phyloP scores from a whole-genome alignment of 2,113 vertebrate species.

The Acrocephalus kingi region DNA sequence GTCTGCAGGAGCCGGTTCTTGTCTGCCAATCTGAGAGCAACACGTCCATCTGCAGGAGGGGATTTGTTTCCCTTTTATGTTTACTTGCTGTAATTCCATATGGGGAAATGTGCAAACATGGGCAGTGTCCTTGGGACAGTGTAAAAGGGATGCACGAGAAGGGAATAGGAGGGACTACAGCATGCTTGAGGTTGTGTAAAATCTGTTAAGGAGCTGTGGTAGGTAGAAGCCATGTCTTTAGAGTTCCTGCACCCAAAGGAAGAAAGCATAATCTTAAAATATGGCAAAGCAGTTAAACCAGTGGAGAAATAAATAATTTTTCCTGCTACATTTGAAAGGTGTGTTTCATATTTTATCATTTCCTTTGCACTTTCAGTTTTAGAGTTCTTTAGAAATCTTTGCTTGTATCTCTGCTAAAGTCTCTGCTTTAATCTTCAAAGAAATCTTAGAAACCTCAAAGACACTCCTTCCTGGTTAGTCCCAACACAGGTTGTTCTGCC shows the following conservation, averaged over 20 bases:
- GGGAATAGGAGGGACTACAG: neutral
- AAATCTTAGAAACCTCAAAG: neutral
- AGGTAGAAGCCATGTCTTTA: neutral
- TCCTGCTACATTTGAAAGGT: neutral
- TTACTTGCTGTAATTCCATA: neutral
- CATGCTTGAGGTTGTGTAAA: neutral
- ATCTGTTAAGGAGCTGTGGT: neutral
- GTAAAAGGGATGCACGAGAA: neutral
- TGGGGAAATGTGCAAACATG: neutral
- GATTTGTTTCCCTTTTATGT: neutral
- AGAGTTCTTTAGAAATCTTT: neutral
- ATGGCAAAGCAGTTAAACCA: neutral
- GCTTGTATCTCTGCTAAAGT: neutral
- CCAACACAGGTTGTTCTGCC: neutral
- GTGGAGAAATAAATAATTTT: neutral
- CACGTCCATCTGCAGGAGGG: neutral
- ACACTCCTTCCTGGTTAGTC: neutral
- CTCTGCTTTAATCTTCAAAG: slow-evolving; percentile 10
- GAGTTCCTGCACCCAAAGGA: neutral
- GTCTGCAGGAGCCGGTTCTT: neutral
- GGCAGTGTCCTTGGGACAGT: neutral
- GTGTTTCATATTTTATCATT: neutral
- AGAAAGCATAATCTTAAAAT: neutral
- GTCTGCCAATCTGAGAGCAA: neutral
- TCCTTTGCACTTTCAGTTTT: neutral